A percentile compares a stretch with the other conserved stretches of the same genome.
Evolutionary conservation across 2,113 vertebrate genomes (phyloP).

Genomic region (Saguinus imperator): DNA sequence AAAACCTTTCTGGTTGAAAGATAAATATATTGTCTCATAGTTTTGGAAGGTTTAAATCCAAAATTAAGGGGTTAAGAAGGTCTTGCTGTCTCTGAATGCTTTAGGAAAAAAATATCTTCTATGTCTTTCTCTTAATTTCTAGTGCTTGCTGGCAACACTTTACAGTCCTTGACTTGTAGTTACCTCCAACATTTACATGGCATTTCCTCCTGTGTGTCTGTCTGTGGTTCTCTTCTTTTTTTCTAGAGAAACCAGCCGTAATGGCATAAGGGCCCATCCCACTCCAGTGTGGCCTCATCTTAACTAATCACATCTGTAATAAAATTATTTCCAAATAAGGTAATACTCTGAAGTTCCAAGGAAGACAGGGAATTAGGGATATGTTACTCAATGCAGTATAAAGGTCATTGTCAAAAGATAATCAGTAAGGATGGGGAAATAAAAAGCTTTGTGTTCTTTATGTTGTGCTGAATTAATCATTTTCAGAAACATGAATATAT

Average conservation of each 20-base stretch:
- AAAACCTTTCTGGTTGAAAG: not conserved
- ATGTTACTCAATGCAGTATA: not conserved
- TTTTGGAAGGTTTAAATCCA: not conserved
- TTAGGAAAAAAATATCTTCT: not conserved
- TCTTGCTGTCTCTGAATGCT: not conserved
- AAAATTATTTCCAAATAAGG: not conserved
- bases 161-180: not conserved
- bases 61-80: not conserved
- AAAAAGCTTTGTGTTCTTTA: not conserved
- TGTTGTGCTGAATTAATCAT: not conserved
- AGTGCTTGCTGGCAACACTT: not conserved
- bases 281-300: not conserved
- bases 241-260: not conserved
- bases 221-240: not conserved
- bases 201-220: not conserved
- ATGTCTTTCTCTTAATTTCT: not conserved
- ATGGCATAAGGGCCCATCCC: not conserved
- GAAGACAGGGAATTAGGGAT: not conserved
- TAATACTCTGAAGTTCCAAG: not conserved
- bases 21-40: not conserved
- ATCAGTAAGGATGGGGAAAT: not conserved
- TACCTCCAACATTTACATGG: not conserved
- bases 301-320: not conserved
- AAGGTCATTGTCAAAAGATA: not conserved
- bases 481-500: not conserved